Evolutionary conservation across 2,113 vertebrate genomes (phyloP), one percentile per base, ranked within the genome.

Genomic region (Ictidomys tridecemlineatus): DNA sequence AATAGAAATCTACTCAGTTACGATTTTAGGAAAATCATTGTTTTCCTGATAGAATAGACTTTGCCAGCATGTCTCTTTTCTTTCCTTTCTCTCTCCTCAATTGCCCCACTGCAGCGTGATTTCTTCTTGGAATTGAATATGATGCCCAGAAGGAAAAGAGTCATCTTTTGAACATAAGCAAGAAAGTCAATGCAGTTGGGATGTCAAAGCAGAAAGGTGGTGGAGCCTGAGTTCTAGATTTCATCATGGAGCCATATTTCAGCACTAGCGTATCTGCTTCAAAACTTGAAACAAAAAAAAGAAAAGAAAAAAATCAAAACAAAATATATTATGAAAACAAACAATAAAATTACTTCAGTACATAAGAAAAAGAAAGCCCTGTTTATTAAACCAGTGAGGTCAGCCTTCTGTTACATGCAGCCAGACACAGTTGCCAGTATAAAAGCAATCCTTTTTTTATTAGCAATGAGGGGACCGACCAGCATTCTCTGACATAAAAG

Each of bases 81-180:
- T 39, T n/a, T n/a, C 48, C 5, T 91, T 88, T 34, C 28, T 39
- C 61, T 61, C 28, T 2, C 51, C 17, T 80, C n/a, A n/a, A 2
- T 63, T 63, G 2, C 14, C 12, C 8, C 16, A 61, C 2, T 0
- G 3, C 24, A 61, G 13, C 22, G 0, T n/a, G n/a, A 6, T 69
- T 92, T 91, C 91, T 89, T 92, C 56, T 70, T 56, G 67, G n/a
- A 86, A 74, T 45, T 51, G 61, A 8, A 51, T 20, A 3, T 37
- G 32, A 85, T 53, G 9, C 13, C 6, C 39, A 61, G 45, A 82
- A 13, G 17, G 42, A 28, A 69, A 67, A 86, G 67, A 61, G 17
- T 12, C 67, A 30, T 45, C 30, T 51, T 48, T 16, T 37, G 45
- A 77, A 11, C 76, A 22, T 13, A 53, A 61, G 70, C 28, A 78